phyloP scores from a whole-genome alignment of 2,888 invertebrate species.

The Synanthedon myopaeformis region DNA sequence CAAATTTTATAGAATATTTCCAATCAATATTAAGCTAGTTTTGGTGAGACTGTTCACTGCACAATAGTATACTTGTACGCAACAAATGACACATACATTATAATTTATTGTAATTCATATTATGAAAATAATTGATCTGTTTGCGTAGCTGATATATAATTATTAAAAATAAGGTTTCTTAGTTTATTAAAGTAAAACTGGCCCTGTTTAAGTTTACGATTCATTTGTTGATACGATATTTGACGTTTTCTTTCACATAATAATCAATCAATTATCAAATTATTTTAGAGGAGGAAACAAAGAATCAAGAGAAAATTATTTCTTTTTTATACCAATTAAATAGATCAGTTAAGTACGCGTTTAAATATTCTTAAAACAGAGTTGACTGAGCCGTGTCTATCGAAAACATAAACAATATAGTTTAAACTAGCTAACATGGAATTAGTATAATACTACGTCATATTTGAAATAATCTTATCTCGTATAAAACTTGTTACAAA shows the following conservation, averaged over 20 bases:
- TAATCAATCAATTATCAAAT: neutral
- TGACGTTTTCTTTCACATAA: slow-evolving; percentile 18
- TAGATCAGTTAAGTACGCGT: too few species aligned
- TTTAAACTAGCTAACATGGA: too few species aligned
- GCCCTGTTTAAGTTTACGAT: slow-evolving; percentile 49
- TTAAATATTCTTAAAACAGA: neutral
- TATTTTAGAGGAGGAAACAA: too few species aligned
- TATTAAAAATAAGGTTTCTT: slow-evolving; percentile 45
- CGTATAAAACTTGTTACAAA: too few species aligned
- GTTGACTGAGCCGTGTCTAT: neutral
- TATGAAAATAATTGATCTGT: slow-evolving; percentile 29
- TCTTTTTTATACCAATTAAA: too few species aligned
- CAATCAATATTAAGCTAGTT: slow-evolving; percentile 16
- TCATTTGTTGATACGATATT: slow-evolving; percentile 27
- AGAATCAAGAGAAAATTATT: too few species aligned
- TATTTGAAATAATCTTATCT: too few species aligned
- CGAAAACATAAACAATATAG: too few species aligned
- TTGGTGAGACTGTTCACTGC: too few species aligned
- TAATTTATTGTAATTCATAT: slow-evolving; percentile 16
- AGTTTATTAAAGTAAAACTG: slow-evolving; percentile 32
- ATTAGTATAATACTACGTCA: too few species aligned
- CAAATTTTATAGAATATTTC: neutral
- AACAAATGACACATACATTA: slow-evolving; percentile 42
- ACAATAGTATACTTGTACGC: slow-evolving; percentile 28
- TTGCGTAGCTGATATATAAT: slow-evolving; percentile 38